These are phyloP conservation scores for Camarhynchus parvulus DNA, from an alignment of 2,113 vertebrate genomes.

Conservation along the genomic window DNA sequence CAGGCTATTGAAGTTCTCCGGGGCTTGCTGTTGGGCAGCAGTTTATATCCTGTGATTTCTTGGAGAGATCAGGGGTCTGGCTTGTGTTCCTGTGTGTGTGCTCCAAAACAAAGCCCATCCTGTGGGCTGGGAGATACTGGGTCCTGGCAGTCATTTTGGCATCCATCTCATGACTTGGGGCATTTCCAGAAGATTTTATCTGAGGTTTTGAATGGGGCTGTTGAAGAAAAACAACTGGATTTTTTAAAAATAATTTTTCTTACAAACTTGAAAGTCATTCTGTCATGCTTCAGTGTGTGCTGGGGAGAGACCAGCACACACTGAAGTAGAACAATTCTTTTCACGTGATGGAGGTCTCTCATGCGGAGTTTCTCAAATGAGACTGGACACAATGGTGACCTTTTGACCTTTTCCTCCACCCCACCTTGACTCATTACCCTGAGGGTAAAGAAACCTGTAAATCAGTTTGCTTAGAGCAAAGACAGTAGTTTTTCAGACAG, in stretches of 20 bases:
- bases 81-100: not conserved
- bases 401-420: not conserved
- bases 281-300: not conserved
- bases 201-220: not conserved
- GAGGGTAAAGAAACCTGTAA: not conserved
- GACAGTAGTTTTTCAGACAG: not conserved
- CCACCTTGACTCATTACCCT: not conserved
- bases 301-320: not conserved
- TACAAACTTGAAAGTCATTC: not conserved
- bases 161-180: not conserved
- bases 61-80: not conserved
- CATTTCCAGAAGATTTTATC: conserved; percentile 46
- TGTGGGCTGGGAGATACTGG: not conserved
- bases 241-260: not conserved
- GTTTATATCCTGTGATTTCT: conserved; percentile 53
- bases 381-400: not conserved
- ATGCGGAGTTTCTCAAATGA: not conserved
- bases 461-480: not conserved
- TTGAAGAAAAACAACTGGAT: conserved; percentile 16
- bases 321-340: not conserved
- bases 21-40: not conserved
- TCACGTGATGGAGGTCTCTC: not conserved
- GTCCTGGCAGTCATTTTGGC: conserved; percentile 17
- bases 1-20: conserved; percentile 13
- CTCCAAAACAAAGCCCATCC: conserved; percentile 5